Evolutionary conservation across 92 coral and sea anemone genomes (phyloP).

Genomic region (Plumapathes pennacea): DNA sequence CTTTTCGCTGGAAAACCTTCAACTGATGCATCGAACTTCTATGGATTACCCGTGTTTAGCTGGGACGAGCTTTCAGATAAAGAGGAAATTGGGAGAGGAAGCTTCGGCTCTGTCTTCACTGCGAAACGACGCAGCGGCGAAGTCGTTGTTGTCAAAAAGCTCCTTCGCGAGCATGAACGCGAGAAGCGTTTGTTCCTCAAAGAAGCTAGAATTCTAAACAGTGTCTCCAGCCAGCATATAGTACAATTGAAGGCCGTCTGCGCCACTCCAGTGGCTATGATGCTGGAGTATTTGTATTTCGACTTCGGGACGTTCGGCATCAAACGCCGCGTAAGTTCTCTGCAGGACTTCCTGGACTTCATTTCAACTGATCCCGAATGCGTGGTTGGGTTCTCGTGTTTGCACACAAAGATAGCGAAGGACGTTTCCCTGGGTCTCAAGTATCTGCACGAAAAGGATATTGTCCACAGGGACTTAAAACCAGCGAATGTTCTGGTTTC

Average conservation of each 20-base stretch:
- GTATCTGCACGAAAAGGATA: conserved; percentile 24
- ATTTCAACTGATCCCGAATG: conserved; percentile 2
- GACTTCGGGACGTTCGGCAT: neutral
- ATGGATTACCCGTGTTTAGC: too few species aligned
- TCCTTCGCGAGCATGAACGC: too few species aligned
- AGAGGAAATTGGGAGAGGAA: too few species aligned
- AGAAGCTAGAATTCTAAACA: conserved; percentile 3
- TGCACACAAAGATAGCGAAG: conserved; percentile 31
- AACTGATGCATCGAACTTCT: too few species aligned
- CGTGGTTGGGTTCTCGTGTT: neutral
- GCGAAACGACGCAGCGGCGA: too few species aligned
- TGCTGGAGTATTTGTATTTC: conserved; percentile 14
- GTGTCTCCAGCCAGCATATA: conserved; percentile 7
- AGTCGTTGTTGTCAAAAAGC: too few species aligned
- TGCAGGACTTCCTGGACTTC: conserved; percentile 6
- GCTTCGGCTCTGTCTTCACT: too few species aligned
- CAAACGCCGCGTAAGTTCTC: neutral
- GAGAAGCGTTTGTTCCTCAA: conserved; percentile 11
- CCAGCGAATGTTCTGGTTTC: too few species aligned
- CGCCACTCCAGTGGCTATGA: conserved; percentile 9
- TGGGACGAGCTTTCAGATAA: too few species aligned
- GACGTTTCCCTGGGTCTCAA: conserved; percentile 14
- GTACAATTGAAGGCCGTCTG: conserved; percentile 25
- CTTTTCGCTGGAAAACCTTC: too few species aligned
- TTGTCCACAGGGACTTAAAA: conserved; percentile 46